Evolutionary conservation across 2,888 invertebrate genomes (phyloP).

Genomic region (Brenthis hecate): DNA sequence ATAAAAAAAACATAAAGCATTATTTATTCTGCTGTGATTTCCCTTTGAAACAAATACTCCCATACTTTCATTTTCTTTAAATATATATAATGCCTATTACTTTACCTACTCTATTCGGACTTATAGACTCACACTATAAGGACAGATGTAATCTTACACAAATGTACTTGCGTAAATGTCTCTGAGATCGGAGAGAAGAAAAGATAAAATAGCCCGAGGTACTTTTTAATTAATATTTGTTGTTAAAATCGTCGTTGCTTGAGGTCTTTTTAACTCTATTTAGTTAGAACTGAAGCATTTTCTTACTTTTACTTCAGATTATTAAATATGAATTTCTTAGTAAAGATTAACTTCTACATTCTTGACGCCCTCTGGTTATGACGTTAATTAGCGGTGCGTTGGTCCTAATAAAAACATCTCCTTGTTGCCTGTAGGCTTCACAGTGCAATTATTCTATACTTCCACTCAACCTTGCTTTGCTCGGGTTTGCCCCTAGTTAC

Average conservation of each 20-base stretch:
- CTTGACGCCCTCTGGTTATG: conserved; percentile 11
- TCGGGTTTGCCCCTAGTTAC: too few relatives aligned
- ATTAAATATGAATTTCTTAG: conserved; percentile 6
- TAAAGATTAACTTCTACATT: conserved; percentile 16
- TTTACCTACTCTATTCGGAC: too few relatives aligned
- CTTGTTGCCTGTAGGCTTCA: neutral
- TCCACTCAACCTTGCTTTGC: too few relatives aligned
- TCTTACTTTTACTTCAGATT: conserved; percentile 17
- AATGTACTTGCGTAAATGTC: too few relatives aligned
- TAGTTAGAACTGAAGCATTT: neutral
- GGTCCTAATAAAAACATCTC: conserved; percentile 4
- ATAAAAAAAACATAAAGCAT: neutral
- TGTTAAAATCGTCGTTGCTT: too few relatives aligned
- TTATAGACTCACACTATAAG: too few relatives aligned
- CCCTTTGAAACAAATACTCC: neutral
- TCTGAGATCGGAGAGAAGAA: too few relatives aligned
- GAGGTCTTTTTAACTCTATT: too few relatives aligned
- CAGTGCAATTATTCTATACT: conserved; percentile 1
- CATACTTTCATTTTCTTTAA: neutral
- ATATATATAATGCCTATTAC: too few relatives aligned
- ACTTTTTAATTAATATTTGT: too few relatives aligned
- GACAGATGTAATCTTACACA: too few relatives aligned
- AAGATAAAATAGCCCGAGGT: too few relatives aligned
- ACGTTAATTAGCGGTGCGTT: conserved; percentile 22
- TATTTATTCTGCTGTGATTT: conserved; percentile 2